Conservation (phyloP, 2,888 invertebrate genomes). For the Heliconius charithonia region DNA sequence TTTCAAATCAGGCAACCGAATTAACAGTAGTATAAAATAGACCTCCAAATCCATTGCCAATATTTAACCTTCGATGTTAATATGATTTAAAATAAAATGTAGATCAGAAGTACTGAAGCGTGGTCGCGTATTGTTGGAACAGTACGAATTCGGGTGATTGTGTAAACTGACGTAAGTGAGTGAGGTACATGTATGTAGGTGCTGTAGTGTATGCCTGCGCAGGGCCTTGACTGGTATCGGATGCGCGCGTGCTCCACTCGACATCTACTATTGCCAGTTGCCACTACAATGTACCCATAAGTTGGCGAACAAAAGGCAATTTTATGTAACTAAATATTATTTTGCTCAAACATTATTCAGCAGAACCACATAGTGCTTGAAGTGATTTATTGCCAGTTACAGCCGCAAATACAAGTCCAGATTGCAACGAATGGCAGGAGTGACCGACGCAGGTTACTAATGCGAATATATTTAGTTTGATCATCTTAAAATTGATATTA, state of each 20-base stretch:
- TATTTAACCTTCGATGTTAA: slow-evolving; percentile 28
- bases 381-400: slow-evolving; percentile 31
- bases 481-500: slow-evolving; percentile 12
- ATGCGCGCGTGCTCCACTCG: slow-evolving; percentile 29
- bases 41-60: slow-evolving; percentile 25
- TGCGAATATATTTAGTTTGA: neutral
- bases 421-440: neutral
- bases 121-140: slow-evolving; percentile 38
- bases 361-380: slow-evolving; percentile 26
- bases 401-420: slow-evolving; percentile 16
- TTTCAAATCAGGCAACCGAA: neutral
- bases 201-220: slow-evolving; percentile 39
- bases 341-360: slow-evolving; percentile 38
- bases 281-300: slow-evolving; percentile 42
- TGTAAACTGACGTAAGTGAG: slow-evolving; percentile 46
- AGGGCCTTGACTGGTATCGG: slow-evolving; percentile 45
- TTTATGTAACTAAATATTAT: slow-evolving; percentile 48
- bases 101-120: slow-evolving; percentile 38
- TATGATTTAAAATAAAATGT: slow-evolving; percentile 36
- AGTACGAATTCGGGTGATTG: slow-evolving; percentile 44
- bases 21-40: slow-evolving; percentile 20
- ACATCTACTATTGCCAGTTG: neutral
- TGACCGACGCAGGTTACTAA: neutral
- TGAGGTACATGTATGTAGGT: neutral
- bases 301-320: slow-evolving; percentile 52